A percentile compares a stretch with the other conserved stretches of the same genome.
Evolutionary conservation across 1,140 invertebrate species (phyloP).

Genomic region (Branchinecta lindahli): DNA sequence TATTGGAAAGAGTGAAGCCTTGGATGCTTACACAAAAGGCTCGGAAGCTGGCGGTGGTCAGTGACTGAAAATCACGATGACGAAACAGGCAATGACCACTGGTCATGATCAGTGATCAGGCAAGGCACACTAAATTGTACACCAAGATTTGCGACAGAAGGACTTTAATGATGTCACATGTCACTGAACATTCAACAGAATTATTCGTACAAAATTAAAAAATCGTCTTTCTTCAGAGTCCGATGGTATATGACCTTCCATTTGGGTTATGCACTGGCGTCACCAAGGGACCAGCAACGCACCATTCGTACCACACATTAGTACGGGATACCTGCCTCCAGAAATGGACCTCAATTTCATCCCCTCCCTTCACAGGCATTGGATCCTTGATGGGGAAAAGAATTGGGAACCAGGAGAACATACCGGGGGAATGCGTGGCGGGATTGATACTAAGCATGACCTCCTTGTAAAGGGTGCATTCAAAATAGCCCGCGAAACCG

Average conservation of each 20-base stretch:
- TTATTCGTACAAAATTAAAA: no score
- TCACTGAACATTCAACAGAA: no score
- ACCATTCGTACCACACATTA: constrained; percentile 96
- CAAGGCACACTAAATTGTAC: no score
- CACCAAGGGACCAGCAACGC: constrained; percentile 47
- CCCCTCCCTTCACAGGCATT: constrained; percentile 43
- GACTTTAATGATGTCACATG: no score
- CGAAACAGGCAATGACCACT: no score
- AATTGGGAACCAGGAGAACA: constrained; percentile 97
- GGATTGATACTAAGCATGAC: constrained; percentile 78
- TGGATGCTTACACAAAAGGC: no score
- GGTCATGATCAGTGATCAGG: no score
- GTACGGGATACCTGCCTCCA: constrained; percentile 60
- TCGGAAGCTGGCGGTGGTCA: no score
- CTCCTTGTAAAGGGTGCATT: constrained; percentile 65
- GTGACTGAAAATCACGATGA: no score
- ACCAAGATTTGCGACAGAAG: no score
- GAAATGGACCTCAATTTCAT: constrained; percentile 61
- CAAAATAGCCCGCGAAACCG: constrained; percentile 91
- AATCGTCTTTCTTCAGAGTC: constrained; percentile 28
- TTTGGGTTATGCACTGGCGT: constrained; percentile 59
- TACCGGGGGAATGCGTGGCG: constrained; percentile 63
- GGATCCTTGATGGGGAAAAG: constrained; percentile 69
- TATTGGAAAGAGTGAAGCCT: no score
- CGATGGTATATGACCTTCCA: constrained; percentile 57